Evolutionary conservation across 2,113 vertebrate genomes (phyloP).

Genomic region (Muntiacus muntjak): DNA sequence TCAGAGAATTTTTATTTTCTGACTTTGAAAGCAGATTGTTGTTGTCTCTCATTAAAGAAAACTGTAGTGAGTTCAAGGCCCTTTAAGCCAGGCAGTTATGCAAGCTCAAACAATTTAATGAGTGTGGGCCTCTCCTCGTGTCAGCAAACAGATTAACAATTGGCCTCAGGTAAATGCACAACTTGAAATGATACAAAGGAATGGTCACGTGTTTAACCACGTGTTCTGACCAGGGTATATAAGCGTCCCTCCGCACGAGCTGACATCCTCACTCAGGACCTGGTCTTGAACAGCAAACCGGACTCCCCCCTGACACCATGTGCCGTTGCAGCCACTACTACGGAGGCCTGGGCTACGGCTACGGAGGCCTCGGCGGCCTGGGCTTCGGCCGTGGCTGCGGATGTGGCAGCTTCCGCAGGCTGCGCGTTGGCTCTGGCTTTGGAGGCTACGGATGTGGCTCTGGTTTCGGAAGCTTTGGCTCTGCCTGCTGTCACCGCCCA

Average conservation of each 20-base stretch:
- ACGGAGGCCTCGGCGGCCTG: rapidly evolving
- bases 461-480: not conserved
- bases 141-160: not conserved
- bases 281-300: not conserved
- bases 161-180: not conserved
- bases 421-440: rapidly evolving
- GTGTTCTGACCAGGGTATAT: not conserved
- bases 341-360: not conserved
- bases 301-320: not conserved
- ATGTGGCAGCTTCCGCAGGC: no score
- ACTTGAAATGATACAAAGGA: not conserved
- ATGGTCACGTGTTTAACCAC: not conserved
- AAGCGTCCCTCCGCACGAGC: rapidly evolving
- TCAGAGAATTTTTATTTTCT: not conserved
- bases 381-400: no score
- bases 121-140: not conserved
- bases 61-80: not conserved
- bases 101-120: not conserved
- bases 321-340: not conserved
- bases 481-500: not conserved
- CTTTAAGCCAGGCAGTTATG: not conserved
- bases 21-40: not conserved
- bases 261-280: not conserved
- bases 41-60: not conserved
- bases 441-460: not conserved